phyloP scores from a whole-genome alignment of 1,140 invertebrate species.

The Trichonephila clavipes region DNA sequence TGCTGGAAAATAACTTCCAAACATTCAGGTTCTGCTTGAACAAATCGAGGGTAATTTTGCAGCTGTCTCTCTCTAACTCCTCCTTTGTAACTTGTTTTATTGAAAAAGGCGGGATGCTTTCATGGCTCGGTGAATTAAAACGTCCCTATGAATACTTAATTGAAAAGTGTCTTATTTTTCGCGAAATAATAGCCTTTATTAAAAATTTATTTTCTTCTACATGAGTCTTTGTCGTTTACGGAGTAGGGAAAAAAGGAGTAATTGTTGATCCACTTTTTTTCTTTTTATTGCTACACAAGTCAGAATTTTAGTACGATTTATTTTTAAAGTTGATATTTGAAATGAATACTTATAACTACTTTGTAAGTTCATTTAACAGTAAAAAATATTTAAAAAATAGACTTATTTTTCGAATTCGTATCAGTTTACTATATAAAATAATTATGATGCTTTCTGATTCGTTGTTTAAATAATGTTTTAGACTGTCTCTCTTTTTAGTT shows the following conservation, averaged over 20 bases:
- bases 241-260: background rate
- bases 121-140: constrained; percentile 13
- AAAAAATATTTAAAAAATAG: too few relatives aligned
- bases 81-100: constrained; percentile 29
- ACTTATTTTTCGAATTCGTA: too few relatives aligned
- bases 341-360: too few relatives aligned
- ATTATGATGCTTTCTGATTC: too few relatives aligned
- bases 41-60: constrained; percentile 4
- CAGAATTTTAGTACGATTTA: too few relatives aligned
- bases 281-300: too few relatives aligned
- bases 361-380: too few relatives aligned
- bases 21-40: background rate
- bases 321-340: too few relatives aligned
- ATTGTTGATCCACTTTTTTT: background rate
- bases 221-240: background rate
- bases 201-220: constrained; percentile 23
- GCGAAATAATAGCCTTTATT: background rate
- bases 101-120: constrained; percentile 9
- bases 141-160: constrained; percentile 26
- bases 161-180: constrained; percentile 1
- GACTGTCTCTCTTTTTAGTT: too few relatives aligned
- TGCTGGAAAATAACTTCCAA: background rate
- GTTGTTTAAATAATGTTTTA: too few relatives aligned
- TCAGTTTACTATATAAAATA: too few relatives aligned
- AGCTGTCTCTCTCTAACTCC: constrained; percentile 5